Conservation (phyloP, 2,888 invertebrate genomes). For the Pherbina coryleti region DNA sequence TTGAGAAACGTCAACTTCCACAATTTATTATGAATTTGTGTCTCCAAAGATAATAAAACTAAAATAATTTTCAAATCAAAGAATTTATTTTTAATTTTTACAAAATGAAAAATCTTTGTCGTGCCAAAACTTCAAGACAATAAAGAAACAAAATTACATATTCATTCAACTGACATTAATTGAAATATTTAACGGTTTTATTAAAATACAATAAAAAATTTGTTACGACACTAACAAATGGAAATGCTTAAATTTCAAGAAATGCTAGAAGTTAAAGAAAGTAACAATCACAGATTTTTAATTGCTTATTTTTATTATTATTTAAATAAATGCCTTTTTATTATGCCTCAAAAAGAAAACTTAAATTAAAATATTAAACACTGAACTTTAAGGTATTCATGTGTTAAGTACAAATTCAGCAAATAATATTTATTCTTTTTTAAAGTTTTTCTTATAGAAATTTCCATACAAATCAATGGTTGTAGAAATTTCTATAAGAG, state of each 20-base stretch:
- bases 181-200: neutral
- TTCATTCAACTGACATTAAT: slow-evolving; percentile 6
- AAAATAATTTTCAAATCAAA: neutral
- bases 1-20: too few species aligned
- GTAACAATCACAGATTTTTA: slow-evolving; percentile 13
- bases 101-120: too few species aligned
- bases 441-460: slow-evolving; percentile 32
- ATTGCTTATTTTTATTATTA: neutral
- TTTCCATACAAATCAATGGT: neutral
- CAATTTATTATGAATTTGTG: too few species aligned
- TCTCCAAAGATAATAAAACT: neutral
- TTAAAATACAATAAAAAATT: neutral
- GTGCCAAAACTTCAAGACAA: neutral
- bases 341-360: neutral
- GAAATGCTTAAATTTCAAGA: too few species aligned
- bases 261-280: neutral
- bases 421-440: neutral
- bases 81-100: too few species aligned
- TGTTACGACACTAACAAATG: too few species aligned
- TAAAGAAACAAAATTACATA: neutral
- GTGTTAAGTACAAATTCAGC: neutral
- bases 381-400: neutral
- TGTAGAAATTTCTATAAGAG: slow-evolving; percentile 26
- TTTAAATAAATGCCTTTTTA: neutral
- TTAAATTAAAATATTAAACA: neutral